phyloP scores from a whole-genome alignment of 2,888 invertebrate genomes.

The Macrophya annulata region DNA sequence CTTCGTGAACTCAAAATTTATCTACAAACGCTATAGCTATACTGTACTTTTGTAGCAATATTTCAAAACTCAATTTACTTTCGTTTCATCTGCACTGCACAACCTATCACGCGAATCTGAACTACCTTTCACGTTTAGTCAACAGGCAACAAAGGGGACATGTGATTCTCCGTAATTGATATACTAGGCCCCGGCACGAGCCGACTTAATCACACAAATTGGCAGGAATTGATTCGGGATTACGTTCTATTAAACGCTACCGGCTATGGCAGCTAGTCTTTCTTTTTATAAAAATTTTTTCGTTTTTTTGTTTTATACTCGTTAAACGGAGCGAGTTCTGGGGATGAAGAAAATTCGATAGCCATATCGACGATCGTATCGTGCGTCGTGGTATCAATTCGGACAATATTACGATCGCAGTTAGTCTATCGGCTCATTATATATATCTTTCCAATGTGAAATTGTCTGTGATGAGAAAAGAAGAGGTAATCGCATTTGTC shows the following conservation, averaged over 20 bases:
- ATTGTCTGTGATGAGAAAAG: not conserved
- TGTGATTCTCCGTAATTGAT: constrained; percentile 41
- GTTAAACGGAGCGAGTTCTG: not conserved
- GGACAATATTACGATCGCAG: not conserved
- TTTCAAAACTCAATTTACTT: not conserved
- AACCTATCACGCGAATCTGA: not conserved
- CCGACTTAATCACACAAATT: constrained; percentile 40
- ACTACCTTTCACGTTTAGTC: constrained; percentile 18
- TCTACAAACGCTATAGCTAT: not conserved
- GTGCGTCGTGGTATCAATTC: not conserved
- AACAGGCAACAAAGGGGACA: constrained; percentile 14
- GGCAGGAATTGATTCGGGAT: constrained; percentile 43
- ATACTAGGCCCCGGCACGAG: constrained; percentile 14
- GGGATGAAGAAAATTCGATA: not conserved
- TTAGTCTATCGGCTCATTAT: not conserved
- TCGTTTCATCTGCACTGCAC: not conserved
- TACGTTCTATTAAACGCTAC: not conserved
- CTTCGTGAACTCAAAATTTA: not conserved
- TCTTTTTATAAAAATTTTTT: not conserved
- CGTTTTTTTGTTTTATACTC: not conserved
- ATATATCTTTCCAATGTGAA: not conserved
- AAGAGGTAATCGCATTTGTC: not conserved
- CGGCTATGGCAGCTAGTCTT: not conserved
- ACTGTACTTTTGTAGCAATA: not conserved
- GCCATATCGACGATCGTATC: not conserved